Evolutionary conservation across 2,888 invertebrate genomes (phyloP).

Genomic region (Lasioglossum morio): DNA sequence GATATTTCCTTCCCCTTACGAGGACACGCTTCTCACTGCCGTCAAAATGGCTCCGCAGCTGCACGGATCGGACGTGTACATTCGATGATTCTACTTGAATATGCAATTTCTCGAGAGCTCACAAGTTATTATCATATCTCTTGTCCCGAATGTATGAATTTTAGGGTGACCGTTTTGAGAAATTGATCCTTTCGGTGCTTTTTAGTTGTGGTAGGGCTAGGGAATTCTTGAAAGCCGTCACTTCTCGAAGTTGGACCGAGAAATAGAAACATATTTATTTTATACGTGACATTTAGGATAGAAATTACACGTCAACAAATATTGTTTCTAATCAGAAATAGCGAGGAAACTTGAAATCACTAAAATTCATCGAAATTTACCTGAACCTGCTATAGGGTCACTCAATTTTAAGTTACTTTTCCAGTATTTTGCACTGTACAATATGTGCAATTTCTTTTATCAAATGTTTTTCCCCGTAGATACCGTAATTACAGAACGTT

Average conservation of each 20-base stretch:
- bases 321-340: background rate
- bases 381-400: background rate
- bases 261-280: background rate
- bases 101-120: slow-evolving; percentile 6
- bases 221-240: background rate
- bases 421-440: background rate
- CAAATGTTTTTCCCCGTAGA: background rate
- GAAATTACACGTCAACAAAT: background rate
- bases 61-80: slow-evolving; percentile 27
- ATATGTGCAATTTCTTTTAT: background rate
- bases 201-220: background rate
- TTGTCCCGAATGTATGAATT: background rate
- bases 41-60: slow-evolving; percentile 13
- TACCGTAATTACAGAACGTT: background rate
- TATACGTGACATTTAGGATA: background rate
- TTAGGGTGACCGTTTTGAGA: background rate
- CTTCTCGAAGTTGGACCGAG: background rate
- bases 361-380: background rate
- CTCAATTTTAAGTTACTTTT: background rate
- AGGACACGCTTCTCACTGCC: slow-evolving; percentile 1
- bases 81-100: slow-evolving; percentile 10
- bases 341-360: background rate
- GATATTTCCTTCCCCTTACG: slow-evolving; percentile 17
- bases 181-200: background rate
- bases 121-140: background rate